phyloP scores from a whole-genome alignment of 2,888 invertebrate species.

The Aphidoletes aphidimyza region DNA sequence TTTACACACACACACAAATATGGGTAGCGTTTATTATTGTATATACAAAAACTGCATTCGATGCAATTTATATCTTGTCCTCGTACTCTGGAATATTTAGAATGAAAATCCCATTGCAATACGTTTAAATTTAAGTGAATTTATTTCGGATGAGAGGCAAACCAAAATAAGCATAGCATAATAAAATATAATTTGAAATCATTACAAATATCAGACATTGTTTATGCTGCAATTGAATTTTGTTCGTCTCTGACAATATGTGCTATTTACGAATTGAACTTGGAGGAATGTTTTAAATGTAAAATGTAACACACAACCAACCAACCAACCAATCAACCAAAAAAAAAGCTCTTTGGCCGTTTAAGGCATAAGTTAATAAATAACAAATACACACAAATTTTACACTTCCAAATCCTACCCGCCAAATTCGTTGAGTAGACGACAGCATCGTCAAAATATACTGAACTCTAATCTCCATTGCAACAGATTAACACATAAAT shows the following conservation, averaged over 20 bases:
- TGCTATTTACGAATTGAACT: not conserved
- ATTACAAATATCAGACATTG: not conserved
- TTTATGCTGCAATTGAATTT: too few relatives aligned
- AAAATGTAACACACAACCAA: too few relatives aligned
- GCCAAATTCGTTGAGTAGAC: not conserved
- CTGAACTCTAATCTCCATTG: too few relatives aligned
- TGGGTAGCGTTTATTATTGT: too few relatives aligned
- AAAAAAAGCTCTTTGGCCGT: too few relatives aligned
- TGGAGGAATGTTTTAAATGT: too few relatives aligned
- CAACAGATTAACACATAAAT: not conserved
- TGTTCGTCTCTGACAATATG: not conserved
- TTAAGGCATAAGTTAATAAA: not conserved
- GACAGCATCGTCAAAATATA: too few relatives aligned
- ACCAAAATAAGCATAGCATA: not conserved
- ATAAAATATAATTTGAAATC: not conserved
- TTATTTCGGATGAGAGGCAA: not conserved
- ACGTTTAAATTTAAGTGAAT: not conserved
- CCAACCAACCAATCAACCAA: too few relatives aligned
- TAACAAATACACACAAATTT: not conserved
- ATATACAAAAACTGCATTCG: not conserved
- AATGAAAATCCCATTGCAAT: not conserved
- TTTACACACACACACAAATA: too few relatives aligned
- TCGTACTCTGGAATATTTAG: not conserved
- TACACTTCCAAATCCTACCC: not conserved
- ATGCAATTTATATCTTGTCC: not conserved